Evolutionary conservation across 2,113 vertebrate genomes (phyloP), one percentile per base, ranked within the genome.

Genomic region (Sisor rabdophorus): DNA sequence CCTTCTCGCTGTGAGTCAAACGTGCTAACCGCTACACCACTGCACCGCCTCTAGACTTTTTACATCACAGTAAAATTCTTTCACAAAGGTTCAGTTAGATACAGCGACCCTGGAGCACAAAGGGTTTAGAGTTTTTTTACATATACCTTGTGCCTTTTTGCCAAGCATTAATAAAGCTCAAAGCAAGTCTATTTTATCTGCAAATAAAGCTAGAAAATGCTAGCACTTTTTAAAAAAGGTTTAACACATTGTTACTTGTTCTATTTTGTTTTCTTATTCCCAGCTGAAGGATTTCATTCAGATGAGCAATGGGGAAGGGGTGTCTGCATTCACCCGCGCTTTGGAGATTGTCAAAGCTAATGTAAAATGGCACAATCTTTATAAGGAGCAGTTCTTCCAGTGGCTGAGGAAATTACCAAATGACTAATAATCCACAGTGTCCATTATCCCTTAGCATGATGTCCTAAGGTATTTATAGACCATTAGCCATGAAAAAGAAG

Each of bases 331-430:
- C 85, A 88, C 93, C 54, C 92, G 95, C 0, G 95, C 96, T 0
- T 87, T 98, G 84, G 96, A 98, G 91, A 96, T 96, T 1, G 97
- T 99, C 0, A 94, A 97, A 87, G 94, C 96, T 69, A 98, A 98
- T 20, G 97, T 99, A 54, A 90, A 89, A 79, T 99, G 97, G 97
- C 95, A 97, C 88, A 91, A 86, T 76, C 92, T 96, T 78, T 93
- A 96, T 84, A 93, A 94, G 81, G 94, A 95, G 75, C 94, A 95
- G 86, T 93, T 98, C 73, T 98, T 94, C 88, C 96, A 97, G 56
- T 98, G 97, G 96, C 89, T 98, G 75, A 93, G 93, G 79, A 97
- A 96, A 91, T 92, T 95, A 76, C 88, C 92, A 60, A 91, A 87
- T 68, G 93, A 91, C 70, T 98, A 90, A 90, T 79, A 11, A 64